phyloP scores from a whole-genome alignment of 1,140 invertebrate genomes.

The Kradibia gibbosae region DNA sequence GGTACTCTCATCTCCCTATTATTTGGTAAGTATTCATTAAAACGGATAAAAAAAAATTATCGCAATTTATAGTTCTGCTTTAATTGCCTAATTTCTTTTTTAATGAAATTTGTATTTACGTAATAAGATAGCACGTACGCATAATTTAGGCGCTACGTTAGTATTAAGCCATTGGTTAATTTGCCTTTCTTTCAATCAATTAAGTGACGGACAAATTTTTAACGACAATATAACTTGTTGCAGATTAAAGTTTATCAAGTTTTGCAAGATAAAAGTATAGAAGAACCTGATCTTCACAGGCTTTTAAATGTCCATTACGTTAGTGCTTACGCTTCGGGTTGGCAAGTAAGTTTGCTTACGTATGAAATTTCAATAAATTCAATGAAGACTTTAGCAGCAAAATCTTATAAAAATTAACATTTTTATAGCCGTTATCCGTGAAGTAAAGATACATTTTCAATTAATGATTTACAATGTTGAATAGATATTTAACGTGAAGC shows the following conservation, averaged over 20 bases:
- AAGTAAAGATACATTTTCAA: neutral
- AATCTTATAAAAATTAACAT: too few relatives aligned
- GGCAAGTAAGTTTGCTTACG: conserved; percentile 76
- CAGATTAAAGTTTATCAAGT: conserved; percentile 77
- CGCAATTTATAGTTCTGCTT: too few relatives aligned
- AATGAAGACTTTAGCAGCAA: too few relatives aligned
- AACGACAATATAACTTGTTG: too few relatives aligned
- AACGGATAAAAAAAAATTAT: neutral
- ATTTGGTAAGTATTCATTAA: conserved; percentile 55
- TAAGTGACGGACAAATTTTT: too few relatives aligned
- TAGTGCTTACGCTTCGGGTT: conserved; percentile 73
- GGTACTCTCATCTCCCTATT: conserved; percentile 60
- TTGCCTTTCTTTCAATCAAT: too few relatives aligned
- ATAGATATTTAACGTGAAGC: conserved; percentile 66
- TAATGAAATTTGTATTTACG: too few relatives aligned
- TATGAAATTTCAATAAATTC: too few relatives aligned
- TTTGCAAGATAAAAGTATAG: conserved; percentile 65
- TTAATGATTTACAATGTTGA: neutral
- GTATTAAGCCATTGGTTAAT: too few relatives aligned
- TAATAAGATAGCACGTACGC: too few relatives aligned
- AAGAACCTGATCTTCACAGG: conserved; percentile 69
- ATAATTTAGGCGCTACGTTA: too few relatives aligned
- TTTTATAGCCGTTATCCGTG: neutral
- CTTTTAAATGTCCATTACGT: conserved; percentile 73
- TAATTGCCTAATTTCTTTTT: conserved; percentile 4